phyloP scores from a whole-genome alignment of 2,113 vertebrate genomes.

The Nycticorax nycticorax region DNA sequence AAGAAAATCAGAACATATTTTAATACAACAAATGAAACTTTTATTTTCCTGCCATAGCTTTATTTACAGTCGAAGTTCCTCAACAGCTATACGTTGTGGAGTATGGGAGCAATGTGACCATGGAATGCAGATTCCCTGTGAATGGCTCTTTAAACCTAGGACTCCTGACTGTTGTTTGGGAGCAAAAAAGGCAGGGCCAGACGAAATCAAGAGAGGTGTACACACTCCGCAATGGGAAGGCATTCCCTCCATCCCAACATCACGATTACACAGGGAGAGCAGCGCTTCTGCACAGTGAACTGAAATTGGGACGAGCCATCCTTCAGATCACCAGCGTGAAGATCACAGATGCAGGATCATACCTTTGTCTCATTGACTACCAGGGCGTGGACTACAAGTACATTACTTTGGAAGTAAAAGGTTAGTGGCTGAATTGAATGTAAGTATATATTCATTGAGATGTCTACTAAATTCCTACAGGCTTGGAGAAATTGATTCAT shows the following conservation, averaged over 20 bases:
- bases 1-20: not conserved
- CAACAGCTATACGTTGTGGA: constrained; percentile 65
- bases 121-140: constrained; percentile 82
- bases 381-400: constrained; percentile 80
- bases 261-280: constrained; percentile 62
- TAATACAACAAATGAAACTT: not conserved
- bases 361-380: constrained; percentile 79
- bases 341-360: constrained; percentile 80
- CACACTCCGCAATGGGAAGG: constrained; percentile 30
- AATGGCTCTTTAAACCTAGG: not conserved
- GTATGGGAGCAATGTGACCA: constrained; percentile 68
- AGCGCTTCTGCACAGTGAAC: constrained; percentile 67
- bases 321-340: constrained; percentile 74
- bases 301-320: constrained; percentile 72
- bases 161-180: constrained; percentile 78
- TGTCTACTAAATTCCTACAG: not conserved
- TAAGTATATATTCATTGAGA: not conserved
- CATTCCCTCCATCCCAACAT: not conserved
- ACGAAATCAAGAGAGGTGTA: constrained; percentile 64
- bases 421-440: constrained; percentile 62
- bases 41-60: constrained; percentile 56
- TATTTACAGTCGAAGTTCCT: constrained; percentile 82
- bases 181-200: constrained; percentile 12
- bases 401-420: constrained; percentile 79
- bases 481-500: not conserved